Percentiles rank a stretch among this genome's conserved stretches.
phyloP scores from a whole-genome alignment of 2,797 vertebrate genomes.

The Clarias pachynema region DNA sequence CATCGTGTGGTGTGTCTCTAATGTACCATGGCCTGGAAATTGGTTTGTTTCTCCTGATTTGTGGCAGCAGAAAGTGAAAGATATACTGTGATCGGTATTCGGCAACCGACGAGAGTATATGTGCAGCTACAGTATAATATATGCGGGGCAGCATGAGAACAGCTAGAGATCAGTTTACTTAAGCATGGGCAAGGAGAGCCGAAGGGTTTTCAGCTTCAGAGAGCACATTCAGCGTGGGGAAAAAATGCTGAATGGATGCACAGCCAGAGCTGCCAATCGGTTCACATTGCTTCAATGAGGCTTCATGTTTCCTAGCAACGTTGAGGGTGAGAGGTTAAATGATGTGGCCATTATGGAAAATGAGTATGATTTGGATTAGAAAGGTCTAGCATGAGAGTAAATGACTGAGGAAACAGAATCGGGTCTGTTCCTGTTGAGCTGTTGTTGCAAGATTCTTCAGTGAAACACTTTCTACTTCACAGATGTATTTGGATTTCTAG shows the following conservation, averaged over 20 bases:
- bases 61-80: constrained; percentile 19
- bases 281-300: constrained; percentile 65
- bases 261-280: constrained; percentile 58
- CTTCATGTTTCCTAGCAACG: constrained; percentile 72
- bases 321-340: constrained; percentile 68
- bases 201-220: constrained; percentile 53
- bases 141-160: constrained; percentile 44
- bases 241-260: constrained; percentile 62
- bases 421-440: background rate
- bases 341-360: constrained; percentile 66
- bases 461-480: constrained; percentile 21
- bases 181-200: constrained; percentile 40
- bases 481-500: constrained; percentile 25
- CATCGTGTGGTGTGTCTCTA: background rate
- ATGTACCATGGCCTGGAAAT: constrained; percentile 30
- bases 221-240: constrained; percentile 35
- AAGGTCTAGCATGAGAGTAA: constrained; percentile 40
- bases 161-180: constrained; percentile 45
- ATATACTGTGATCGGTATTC: constrained; percentile 24
- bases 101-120: background rate
- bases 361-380: constrained; percentile 52
- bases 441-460: constrained; percentile 9
- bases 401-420: constrained; percentile 8
- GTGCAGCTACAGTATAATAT: constrained; percentile 39
- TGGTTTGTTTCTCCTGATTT: constrained; percentile 13